Base-by-base conservation (phyloP, 2,888 invertebrate genomes). In the Macaria notata region DNA sequence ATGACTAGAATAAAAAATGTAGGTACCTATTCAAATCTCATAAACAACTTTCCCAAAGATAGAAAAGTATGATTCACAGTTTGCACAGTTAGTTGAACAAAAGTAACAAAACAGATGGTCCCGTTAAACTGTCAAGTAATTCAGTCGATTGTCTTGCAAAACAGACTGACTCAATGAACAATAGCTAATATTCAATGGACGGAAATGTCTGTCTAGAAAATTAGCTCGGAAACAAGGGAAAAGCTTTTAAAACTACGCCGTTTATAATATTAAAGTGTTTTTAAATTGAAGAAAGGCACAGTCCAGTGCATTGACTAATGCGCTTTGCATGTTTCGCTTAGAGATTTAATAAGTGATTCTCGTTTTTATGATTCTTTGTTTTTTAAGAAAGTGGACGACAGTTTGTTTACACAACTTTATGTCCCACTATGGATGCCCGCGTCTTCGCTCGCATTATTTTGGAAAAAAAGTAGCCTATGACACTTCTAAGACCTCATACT, bases 111-210 rank as follows among this genome's bases (percentile, higher is more conserved):
- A 63, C 61, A 63, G 65, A 64, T 62, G 54, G 81, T 79, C 68
- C 84, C 82, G 86, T 84, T 87, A 81, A 81, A 82, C 71, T 65
- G 67, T 65, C 66, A 73, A 73, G 73, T 77, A 86, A 86, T 85
- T 88, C 82, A 76, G 83, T 79, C 87, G 84, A 88, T 88, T 86
- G 89, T 89, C 80, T 88, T 81, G 79, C 83, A 78, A 84, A 84
- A 82, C 79, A 81, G 74, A 79, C 75, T 79, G 77, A 72, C 82
- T 80, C 86, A 83, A 88, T 89, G 88, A 86, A 91, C 90, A 88
- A 90, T 90, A 86, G 91, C 74, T 89, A 86, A 90, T 90, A 89
- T 83, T 90, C 88, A 91, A 91, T 91, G 89, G 88, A 77, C 89
- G 90, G 90, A 91, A 89, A 88, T 87, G 90, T 90, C 86, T 77